Evolutionary conservation across 2,113 vertebrate genomes (phyloP), one percentile per base, ranked within the genome.

Genomic region (Cheirogaleus medius): DNA sequence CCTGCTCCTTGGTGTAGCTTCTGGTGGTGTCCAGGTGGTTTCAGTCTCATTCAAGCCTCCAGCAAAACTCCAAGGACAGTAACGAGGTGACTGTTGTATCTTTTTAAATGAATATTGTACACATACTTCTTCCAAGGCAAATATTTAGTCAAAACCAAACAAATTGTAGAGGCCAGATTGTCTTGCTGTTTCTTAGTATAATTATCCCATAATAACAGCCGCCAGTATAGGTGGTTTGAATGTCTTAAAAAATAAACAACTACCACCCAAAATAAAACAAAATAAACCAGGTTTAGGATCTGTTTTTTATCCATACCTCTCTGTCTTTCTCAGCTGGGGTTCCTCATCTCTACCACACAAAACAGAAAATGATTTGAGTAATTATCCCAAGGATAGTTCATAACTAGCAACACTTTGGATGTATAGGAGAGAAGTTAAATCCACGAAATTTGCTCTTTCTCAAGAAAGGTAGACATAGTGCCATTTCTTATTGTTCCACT

Each of bases 121-220:
- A 60, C 10, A 5, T 44, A 94, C 32, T 78, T 91, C 56, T 89
- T 95, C 56, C 58, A 96, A 87, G 58, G n/a, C 21, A 96, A 96
- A 94, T 77, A 71, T 90, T 95, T 97, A 73, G 42, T 92, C 80
- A 64, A 91, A 95, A 86, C 32, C 77, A 91, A 95, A 64, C 42
- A 66, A 96, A 87, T 71, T 44, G 5, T 49, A 69, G 34, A 78
- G 39, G 25, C 8, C 54, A 96, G 83, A 64, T 42, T 91, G 11
- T 88, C 69, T 90, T 88, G 27, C 27, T 94, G 14, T 94, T 94
- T 87, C 69, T 95, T 66, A 81, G 27, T 54, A 44, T 88, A 73
- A 85, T 90, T 92, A 60, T 64, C 8, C 6, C 66, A 54, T 60
- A 95, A 37, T 27, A 88, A 44, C 42, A 90, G 47, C 74, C 68